Evolutionary conservation across 1,140 invertebrate genomes (phyloP), one percentile per base, ranked within the genome.

Genomic region (Aethina tumida): DNA sequence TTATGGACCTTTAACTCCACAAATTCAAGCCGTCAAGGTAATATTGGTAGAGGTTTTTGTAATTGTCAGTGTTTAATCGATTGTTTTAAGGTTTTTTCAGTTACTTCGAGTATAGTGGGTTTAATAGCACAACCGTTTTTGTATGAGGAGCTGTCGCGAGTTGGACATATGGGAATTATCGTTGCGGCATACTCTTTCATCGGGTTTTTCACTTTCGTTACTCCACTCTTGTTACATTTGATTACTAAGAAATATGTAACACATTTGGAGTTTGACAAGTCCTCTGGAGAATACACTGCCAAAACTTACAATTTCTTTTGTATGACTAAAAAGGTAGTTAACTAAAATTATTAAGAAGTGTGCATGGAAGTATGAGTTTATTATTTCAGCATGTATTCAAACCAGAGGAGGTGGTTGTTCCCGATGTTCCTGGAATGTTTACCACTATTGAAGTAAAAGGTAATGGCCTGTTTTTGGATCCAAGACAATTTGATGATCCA

Each of bases 201-300:
- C 1, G 80, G 79, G 14, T 74, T 90, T 47, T 85, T 91, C 55
- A 81, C 87, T 3, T 77, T 91, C 50, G 64, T 77, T 0, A 92
- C 86, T 4, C 91, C 92, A 1, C 26, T 90, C 12, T 54, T 94
- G 15, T 64, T 95, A 39, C 85, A 95, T 66, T 65, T 74, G 4
- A 64, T 94, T 9, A 80, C 84, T 2, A 91, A 81, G 52, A 86
- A 85, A 62, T 96, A 95, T 70, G 78, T 93, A 0, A 80, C 74
- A 0, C 64, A 77, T 41, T 63, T 95, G 2, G 66, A 78, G 39
- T 91, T 86, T 52, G 69, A 88, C 59, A 55, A 66, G 8, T 45
- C 58, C 14, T 73, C 63, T 18, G 68, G 77, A 17, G 71, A 68
- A 30, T 87, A 84, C 54, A 74, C 69, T 16, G 81, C 82, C n/a